phyloP scores from a whole-genome alignment of 2,113 vertebrate species.

The Xyliphius kryptos region DNA sequence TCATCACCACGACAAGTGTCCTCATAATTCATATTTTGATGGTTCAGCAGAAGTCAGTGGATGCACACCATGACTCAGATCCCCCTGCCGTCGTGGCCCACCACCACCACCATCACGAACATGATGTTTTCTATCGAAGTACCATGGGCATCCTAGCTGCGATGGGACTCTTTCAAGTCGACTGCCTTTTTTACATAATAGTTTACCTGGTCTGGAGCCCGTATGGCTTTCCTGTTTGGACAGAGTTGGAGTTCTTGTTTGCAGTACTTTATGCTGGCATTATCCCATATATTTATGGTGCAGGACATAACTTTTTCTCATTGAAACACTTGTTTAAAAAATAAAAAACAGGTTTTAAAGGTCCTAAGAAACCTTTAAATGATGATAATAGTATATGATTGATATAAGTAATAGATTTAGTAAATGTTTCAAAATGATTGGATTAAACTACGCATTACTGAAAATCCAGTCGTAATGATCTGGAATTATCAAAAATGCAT shows the following conservation, averaged over 20 bases:
- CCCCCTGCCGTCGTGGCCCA: too few species aligned
- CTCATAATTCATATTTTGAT: slow-evolving; percentile 55
- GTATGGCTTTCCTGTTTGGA: slow-evolving; percentile 40
- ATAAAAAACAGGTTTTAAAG: too few species aligned
- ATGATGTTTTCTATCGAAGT: slow-evolving; percentile 41
- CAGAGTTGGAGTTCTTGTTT: slow-evolving; percentile 59
- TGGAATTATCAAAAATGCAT: too few species aligned
- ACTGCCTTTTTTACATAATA: slow-evolving; percentile 61
- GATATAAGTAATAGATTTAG: too few species aligned
- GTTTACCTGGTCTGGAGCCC: slow-evolving; percentile 46
- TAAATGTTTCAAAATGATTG: too few species aligned
- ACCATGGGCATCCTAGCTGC: slow-evolving; percentile 54
- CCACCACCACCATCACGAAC: slow-evolving; percentile 23
- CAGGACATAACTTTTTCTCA: slow-evolving; percentile 59
- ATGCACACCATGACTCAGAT: slow-evolving; percentile 2
- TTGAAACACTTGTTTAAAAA: slow-evolving; percentile 37
- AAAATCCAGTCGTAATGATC: too few species aligned
- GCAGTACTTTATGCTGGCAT: slow-evolving; percentile 55
- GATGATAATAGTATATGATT: too few species aligned
- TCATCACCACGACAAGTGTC: slow-evolving; percentile 52
- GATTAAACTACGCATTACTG: too few species aligned
- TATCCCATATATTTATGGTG: slow-evolving; percentile 63
- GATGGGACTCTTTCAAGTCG: slow-evolving; percentile 60
- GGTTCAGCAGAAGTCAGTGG: slow-evolving; percentile 41
- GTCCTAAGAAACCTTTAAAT: too few species aligned